These are phyloP conservation scores for Euplexia lucipara DNA, from an alignment of 2,888 invertebrate species.

Conservation along the genomic window DNA sequence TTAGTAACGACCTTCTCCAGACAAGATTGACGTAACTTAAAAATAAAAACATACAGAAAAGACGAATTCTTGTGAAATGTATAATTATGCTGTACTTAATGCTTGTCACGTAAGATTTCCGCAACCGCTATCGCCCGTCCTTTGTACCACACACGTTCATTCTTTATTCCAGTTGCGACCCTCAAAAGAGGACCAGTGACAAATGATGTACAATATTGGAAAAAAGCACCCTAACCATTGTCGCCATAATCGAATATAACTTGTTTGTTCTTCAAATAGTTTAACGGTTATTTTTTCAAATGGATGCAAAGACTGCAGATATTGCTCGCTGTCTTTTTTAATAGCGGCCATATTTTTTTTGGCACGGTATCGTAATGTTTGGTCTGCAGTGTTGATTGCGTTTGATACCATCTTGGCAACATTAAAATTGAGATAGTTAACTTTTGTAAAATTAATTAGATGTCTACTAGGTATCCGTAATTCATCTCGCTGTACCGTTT, in stretches of 20 bases:
- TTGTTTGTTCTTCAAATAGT: slow-evolving; percentile 76
- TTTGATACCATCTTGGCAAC: slow-evolving; percentile 1
- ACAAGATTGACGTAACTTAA: too few relatives aligned
- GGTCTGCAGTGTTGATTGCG: slow-evolving; percentile 3
- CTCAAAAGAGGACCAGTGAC: slow-evolving; percentile 81
- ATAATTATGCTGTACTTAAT: too few relatives aligned
- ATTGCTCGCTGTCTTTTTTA: slow-evolving; percentile 40
- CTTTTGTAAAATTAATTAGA: too few relatives aligned
- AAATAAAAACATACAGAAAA: too few relatives aligned
- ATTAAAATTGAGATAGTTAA: background rate
- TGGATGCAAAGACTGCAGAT: slow-evolving; percentile 45
- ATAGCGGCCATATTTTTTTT: slow-evolving; percentile 19
- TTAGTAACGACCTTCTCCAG: too few relatives aligned
- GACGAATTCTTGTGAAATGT: too few relatives aligned
- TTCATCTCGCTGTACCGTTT: too few relatives aligned
- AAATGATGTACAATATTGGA: slow-evolving; percentile 87
- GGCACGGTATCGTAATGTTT: background rate
- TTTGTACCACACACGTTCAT: slow-evolving; percentile 66
- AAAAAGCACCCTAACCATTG: slow-evolving; percentile 79
- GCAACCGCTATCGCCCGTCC: slow-evolving; percentile 43
- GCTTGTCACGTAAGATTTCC: too few relatives aligned
- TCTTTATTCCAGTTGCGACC: slow-evolving; percentile 79
- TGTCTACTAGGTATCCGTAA: too few relatives aligned
- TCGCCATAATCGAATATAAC: slow-evolving; percentile 72
- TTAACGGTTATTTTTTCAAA: slow-evolving; percentile 73